These are phyloP conservation scores for Suricata suricatta DNA, from an alignment of 2,113 vertebrate genomes.

Conservation along the genomic window DNA sequence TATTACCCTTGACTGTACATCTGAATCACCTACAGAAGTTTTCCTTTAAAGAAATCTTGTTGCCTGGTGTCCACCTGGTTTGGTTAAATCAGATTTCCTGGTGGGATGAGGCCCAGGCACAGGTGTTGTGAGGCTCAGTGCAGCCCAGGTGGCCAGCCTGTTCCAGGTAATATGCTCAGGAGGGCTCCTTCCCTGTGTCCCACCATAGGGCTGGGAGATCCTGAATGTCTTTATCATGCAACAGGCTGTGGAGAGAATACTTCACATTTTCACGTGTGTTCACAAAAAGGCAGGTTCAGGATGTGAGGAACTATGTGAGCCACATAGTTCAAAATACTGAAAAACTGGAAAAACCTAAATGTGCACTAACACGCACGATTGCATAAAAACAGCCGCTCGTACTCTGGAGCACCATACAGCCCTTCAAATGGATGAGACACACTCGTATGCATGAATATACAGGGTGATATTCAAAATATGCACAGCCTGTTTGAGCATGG, in stretches of 20 bases:
- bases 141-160: not conserved
- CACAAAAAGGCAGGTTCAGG: not conserved
- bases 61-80: not conserved
- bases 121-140: too few species aligned
- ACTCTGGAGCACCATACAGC: too few species aligned
- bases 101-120: not conserved
- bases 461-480: not conserved
- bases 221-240: fast-evolving
- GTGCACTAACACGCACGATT: not conserved
- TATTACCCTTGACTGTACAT: not conserved
- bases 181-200: not conserved
- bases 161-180: not conserved
- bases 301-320: too few species aligned
- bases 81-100: not conserved
- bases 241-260: not conserved
- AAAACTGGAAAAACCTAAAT: not conserved
- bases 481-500: fast-evolving
- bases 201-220: not conserved
- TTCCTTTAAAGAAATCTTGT: not conserved
- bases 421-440: not conserved
- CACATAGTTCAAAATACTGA: not conserved
- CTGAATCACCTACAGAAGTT: not conserved
- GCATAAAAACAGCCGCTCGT: not conserved
- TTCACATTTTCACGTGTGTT: not conserved
- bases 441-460: fast-evolving